phyloP scores from a whole-genome alignment of 2,113 vertebrate species.

The Tyrannus savana region DNA sequence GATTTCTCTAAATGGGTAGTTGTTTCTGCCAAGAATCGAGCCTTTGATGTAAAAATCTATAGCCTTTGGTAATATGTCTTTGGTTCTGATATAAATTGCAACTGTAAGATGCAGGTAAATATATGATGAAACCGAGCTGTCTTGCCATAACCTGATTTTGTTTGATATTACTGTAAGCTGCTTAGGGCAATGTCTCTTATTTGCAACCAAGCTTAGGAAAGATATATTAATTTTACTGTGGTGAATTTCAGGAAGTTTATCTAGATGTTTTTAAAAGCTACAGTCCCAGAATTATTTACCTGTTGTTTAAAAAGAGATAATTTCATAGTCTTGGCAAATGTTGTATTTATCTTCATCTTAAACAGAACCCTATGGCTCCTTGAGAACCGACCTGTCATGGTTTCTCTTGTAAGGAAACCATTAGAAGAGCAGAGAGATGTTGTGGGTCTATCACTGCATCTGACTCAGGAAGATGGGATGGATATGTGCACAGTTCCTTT shows the following conservation, averaged over 20 bases:
- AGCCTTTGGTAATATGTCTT: conserved; percentile 6
- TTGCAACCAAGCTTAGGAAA: background rate
- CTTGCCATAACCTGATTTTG: conserved; percentile 12
- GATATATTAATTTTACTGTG: background rate
- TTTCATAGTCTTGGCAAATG: background rate
- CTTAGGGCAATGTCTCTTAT: background rate
- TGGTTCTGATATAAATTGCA: background rate
- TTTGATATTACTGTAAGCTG: background rate
- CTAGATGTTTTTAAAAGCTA: background rate
- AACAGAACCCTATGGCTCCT: background rate
- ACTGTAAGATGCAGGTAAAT: background rate
- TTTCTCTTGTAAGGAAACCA: background rate
- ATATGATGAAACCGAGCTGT: background rate
- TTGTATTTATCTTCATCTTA: background rate
- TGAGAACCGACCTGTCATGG: background rate
- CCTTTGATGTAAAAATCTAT: conserved; percentile 30
- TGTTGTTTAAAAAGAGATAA: background rate
- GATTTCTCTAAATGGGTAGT: background rate
- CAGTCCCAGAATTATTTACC: background rate
- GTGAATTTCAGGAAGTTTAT: background rate
- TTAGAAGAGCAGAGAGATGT: background rate
- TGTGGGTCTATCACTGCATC: background rate
- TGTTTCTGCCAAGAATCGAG: conserved; percentile 28
- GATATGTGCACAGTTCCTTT: background rate
- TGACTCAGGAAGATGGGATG: background rate